A percentile compares a stretch with the other conserved stretches of the same genome.
phyloP scores from a whole-genome alignment of 1,140 invertebrate species.

The Caenorhabditis latens region DNA sequence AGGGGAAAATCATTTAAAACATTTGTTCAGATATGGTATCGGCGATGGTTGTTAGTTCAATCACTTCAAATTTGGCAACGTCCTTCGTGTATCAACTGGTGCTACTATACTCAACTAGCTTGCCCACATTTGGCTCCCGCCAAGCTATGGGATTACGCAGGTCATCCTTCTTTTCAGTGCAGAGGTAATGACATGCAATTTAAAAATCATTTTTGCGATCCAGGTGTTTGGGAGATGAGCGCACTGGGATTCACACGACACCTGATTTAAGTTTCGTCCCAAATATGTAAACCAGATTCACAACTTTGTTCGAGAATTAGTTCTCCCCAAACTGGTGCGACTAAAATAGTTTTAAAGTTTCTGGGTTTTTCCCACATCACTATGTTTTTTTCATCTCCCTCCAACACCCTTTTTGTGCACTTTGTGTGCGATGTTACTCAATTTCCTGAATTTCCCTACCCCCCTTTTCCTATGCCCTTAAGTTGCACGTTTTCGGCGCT shows the following conservation, averaged over 20 bases:
- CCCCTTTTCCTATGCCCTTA: neutral
- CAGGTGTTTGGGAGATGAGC: too few relatives aligned
- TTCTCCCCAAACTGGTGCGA: too few relatives aligned
- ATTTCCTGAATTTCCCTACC: constrained; percentile 13
- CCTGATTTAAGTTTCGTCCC: too few relatives aligned
- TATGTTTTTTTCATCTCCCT: too few relatives aligned
- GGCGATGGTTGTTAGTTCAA: constrained; percentile 77
- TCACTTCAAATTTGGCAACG: constrained; percentile 72
- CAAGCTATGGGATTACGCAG: constrained; percentile 75
- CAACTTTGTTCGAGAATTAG: too few relatives aligned
- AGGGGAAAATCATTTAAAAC: neutral
- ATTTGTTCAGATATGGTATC: constrained; percentile 73
- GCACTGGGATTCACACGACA: too few relatives aligned
- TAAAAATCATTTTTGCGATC: too few relatives aligned
- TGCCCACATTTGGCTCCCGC: constrained; percentile 76
- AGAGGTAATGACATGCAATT: constrained; percentile 66
- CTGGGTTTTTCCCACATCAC: too few relatives aligned
- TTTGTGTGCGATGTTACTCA: constrained; percentile 28
- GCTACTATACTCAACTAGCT: constrained; percentile 76
- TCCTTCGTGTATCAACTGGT: constrained; percentile 77
- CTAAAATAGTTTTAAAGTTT: too few relatives aligned
- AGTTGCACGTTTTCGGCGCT: neutral
- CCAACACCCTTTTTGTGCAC: neutral
- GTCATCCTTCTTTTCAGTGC: constrained; percentile 75
- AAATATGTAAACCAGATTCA: too few relatives aligned